These are phyloP conservation scores for Tupiocoris notatus DNA, from an alignment of 2,888 invertebrate species.

Conservation along the genomic window DNA sequence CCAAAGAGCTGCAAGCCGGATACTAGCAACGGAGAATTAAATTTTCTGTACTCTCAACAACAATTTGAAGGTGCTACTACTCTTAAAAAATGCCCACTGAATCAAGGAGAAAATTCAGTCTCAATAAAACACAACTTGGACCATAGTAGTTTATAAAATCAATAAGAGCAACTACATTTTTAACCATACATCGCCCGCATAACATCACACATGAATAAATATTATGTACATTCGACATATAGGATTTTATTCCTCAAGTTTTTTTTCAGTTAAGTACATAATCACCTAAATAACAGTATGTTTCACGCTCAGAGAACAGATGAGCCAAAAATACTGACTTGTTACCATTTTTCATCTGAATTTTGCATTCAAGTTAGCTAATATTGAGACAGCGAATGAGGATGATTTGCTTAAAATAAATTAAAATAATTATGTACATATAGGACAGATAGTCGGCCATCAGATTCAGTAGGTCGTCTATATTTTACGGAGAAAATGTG, in stretches of 20 bases:
- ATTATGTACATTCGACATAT: background rate
- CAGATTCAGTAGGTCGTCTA: too few species aligned
- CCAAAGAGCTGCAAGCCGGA: too few species aligned
- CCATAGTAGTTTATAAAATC: background rate
- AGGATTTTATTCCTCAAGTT: too few species aligned
- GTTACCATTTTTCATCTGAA: background rate
- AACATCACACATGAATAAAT: background rate
- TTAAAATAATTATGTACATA: background rate
- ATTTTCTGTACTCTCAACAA: too few species aligned
- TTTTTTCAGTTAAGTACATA: constrained; percentile 27
- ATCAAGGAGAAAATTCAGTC: too few species aligned
- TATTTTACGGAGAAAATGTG: too few species aligned
- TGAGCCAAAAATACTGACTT: constrained; percentile 23
- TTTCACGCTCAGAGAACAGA: background rate
- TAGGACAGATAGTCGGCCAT: background rate
- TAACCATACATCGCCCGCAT: background rate
- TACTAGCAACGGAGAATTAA: too few species aligned
- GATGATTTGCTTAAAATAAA: constrained; percentile 3
- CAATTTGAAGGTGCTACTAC: too few species aligned
- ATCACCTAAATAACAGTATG: constrained; percentile 2
- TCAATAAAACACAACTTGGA: background rate
- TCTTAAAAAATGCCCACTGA: too few species aligned
- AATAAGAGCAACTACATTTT: background rate
- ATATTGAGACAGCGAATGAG: background rate
- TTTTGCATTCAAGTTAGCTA: background rate